Conservation (phyloP, 2,888 invertebrate genomes). For the Theretra japonica region DNA sequence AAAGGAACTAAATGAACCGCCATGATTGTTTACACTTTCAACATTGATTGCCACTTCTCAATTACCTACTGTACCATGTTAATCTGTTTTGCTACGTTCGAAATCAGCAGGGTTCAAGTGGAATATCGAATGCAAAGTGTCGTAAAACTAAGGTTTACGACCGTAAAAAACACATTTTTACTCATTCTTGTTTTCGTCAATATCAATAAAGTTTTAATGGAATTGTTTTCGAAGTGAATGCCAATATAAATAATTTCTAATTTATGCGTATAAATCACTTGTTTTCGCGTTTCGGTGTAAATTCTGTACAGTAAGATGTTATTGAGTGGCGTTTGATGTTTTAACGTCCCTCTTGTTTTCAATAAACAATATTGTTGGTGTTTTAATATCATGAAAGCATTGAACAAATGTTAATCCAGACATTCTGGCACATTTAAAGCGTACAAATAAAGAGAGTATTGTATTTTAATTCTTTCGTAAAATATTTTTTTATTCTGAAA, state of each 20-base stretch:
- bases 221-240: slow-evolving; percentile 42
- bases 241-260: slow-evolving; percentile 34
- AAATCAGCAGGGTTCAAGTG: slow-evolving; percentile 1
- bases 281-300: not conserved
- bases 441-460: too few relatives aligned
- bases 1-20: not conserved
- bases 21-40: not conserved
- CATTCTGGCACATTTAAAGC: too few relatives aligned
- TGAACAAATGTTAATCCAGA: too few relatives aligned
- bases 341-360: not conserved
- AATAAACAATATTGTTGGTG: not conserved
- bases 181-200: slow-evolving; percentile 47
- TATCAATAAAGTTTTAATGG: slow-evolving; percentile 52
- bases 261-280: slow-evolving; percentile 24
- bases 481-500: too few relatives aligned
- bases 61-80: not conserved
- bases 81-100: slow-evolving; percentile 3
- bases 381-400: not conserved
- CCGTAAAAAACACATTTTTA: slow-evolving; percentile 15
- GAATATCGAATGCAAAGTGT: slow-evolving; percentile 29
- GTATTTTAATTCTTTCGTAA: too few relatives aligned
- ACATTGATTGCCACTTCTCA: slow-evolving; percentile 5
- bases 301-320: not conserved
- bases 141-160: slow-evolving; percentile 24
- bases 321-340: not conserved